A percentile compares a stretch with the other conserved stretches of the same genome.
Conservation (phyloP, 2,113 vertebrate species). For the Sialia sialis region DNA sequence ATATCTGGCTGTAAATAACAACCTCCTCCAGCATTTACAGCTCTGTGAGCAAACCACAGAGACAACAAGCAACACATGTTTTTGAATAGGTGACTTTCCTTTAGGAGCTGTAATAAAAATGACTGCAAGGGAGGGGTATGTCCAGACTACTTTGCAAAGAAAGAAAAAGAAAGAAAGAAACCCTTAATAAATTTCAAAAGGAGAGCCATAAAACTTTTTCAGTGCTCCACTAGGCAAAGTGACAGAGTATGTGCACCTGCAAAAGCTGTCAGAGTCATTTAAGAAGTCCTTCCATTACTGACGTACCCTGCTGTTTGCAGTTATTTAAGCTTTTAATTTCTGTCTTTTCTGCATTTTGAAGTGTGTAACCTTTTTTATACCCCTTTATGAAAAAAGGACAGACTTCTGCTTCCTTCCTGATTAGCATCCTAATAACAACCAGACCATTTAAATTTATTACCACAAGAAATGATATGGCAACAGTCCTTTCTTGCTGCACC, state of each 20-base stretch:
- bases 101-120: slow-evolving; percentile 78
- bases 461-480: neutral
- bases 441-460: slow-evolving; percentile 45
- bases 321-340: slow-evolving; percentile 68
- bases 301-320: slow-evolving; percentile 32
- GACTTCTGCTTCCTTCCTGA: slow-evolving; percentile 73
- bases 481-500: neutral
- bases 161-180: slow-evolving; percentile 66
- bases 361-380: slow-evolving; percentile 35
- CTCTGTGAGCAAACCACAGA: slow-evolving; percentile 40
- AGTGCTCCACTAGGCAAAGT: slow-evolving; percentile 51
- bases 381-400: slow-evolving; percentile 78
- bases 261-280: slow-evolving; percentile 63
- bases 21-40: slow-evolving; percentile 36
- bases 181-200: slow-evolving; percentile 86
- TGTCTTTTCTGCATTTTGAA: slow-evolving; percentile 61
- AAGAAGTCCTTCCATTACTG: slow-evolving; percentile 35
- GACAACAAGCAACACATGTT: slow-evolving; percentile 80
- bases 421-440: slow-evolving; percentile 59
- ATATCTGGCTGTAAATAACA: neutral
- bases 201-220: slow-evolving; percentile 79
- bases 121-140: slow-evolving; percentile 68
- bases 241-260: slow-evolving; percentile 74
- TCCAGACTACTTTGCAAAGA: slow-evolving; percentile 69
- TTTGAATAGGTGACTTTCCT: slow-evolving; percentile 71